phyloP scores from a whole-genome alignment of 2,113 vertebrate genomes.

The Phylloscopus trochilus region DNA sequence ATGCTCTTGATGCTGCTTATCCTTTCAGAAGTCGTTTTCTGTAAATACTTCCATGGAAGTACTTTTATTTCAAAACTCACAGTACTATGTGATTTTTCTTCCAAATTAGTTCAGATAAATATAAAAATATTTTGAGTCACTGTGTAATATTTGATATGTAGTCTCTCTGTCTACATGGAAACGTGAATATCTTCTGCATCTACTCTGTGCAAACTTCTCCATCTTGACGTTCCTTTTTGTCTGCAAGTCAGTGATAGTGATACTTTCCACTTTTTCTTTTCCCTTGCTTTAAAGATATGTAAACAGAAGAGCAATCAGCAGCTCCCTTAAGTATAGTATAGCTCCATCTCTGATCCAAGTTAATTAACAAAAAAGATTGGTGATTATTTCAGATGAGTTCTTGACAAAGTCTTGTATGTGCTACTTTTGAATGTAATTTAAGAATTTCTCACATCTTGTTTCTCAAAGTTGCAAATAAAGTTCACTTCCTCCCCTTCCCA shows the following conservation, averaged over 20 bases:
- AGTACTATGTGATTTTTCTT: neutral
- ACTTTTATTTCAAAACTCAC: neutral
- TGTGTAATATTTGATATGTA: neutral
- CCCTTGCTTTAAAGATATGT: neutral
- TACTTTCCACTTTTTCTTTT: neutral
- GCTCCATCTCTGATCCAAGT: neutral
- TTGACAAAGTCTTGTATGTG: neutral
- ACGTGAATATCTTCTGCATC: neutral
- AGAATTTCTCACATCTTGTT: neutral
- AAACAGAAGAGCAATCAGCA: neutral
- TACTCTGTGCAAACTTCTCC: neutral
- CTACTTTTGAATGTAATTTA: neutral
- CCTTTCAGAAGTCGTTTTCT: neutral
- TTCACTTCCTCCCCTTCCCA: neutral
- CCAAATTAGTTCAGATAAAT: neutral
- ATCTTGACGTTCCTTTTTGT: neutral
- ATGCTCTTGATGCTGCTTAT: neutral
- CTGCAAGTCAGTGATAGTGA: neutral
- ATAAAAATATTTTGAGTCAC: neutral
- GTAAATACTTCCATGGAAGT: neutral
- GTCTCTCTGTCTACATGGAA: neutral
- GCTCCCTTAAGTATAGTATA: neutral
- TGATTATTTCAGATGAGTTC: neutral
- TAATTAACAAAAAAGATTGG: neutral
- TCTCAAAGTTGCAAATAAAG: neutral